Base-by-base conservation (phyloP, 1,140 invertebrate species). In the Calephelis virginiensis region DNA sequence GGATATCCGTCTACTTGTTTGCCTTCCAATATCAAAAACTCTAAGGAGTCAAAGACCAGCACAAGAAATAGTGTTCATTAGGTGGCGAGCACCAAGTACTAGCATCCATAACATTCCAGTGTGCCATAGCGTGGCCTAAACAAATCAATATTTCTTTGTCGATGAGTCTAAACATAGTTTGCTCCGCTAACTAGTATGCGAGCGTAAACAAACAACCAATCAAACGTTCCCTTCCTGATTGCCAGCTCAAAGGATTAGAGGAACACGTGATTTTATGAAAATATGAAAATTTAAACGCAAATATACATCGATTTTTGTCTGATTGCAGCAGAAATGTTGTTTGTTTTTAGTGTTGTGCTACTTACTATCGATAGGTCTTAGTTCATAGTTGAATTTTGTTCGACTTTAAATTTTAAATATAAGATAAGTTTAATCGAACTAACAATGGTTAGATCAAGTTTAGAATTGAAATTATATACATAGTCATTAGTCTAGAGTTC, bases 271-370 rank as follows among this genome's bases (percentile, higher is more conserved):
- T 59, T 38, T 59, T 59, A 59, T 59, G 53, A 17, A 59, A 59
- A 59, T 59, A 59, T 59, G 53, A 59, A 59, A 59, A 38, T 59
- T 59, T 59, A 59, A 59, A 59, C 17, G 28, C 40, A 43, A 43
- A 43, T 59, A 38, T 53, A 59, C 53, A 59, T 59, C 53, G 53
- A 59, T 38, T 59, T 59, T 59, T 59, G 53, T 38, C 37, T 59
- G 28, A 59, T 59, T 59, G 53, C 53, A 38, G 11, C 11, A 28
- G 53, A 17, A 59, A 59, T 37, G 12, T n/a, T 38, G 28, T 11
- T 37, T 37, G 53, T 37, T 38, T 59, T 38, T 11, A 59, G 53
- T 12, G 53, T 17, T 59, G 53, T 59, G 17, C 49, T 13, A 53
- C 12, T 56, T 37, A 9, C 9, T 56, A 8, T 28, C 50, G 50